phyloP scores from a whole-genome alignment of 1,140 invertebrate genomes.

The Psilanteris sp. region DNA sequence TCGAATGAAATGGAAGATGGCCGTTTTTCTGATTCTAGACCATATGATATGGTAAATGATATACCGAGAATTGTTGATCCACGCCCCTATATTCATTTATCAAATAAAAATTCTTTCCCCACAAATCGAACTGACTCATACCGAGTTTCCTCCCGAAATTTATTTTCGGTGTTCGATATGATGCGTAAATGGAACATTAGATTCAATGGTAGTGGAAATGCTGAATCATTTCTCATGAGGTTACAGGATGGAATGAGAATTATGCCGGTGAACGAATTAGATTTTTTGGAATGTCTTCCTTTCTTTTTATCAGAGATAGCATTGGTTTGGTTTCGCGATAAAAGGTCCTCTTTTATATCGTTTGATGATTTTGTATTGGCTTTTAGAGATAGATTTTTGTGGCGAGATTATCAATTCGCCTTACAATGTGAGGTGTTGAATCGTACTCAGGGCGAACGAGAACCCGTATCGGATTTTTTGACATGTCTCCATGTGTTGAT shows the following conservation, averaged over 20 bases:
- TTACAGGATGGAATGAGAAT: conserved; percentile 8
- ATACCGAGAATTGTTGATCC: too few relatives aligned
- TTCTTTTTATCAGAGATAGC: conserved; percentile 20
- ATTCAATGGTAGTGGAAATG: conserved; percentile 7
- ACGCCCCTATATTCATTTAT: too few relatives aligned
- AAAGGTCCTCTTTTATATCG: neutral
- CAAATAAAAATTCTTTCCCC: too few relatives aligned
- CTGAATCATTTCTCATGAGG: conserved; percentile 1
- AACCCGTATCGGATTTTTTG: conserved; percentile 38
- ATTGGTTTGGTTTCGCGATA: conserved; percentile 12
- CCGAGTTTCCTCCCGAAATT: neutral
- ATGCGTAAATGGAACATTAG: conserved; percentile 32
- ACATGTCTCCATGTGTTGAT: conserved; percentile 31
- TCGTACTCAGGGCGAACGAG: conserved; percentile 25
- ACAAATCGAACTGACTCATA: too few relatives aligned
- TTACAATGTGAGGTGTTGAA: conserved; percentile 13
- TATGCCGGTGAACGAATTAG: conserved; percentile 4
- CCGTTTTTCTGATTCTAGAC: too few relatives aligned
- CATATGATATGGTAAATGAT: too few relatives aligned
- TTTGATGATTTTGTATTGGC: conserved; percentile 12
- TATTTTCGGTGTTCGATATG: conserved; percentile 10
- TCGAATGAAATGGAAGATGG: too few relatives aligned
- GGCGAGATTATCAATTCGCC: conserved; percentile 19
- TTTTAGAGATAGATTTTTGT: conserved; percentile 23
- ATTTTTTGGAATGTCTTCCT: too few relatives aligned